Conservation (phyloP, 1,140 invertebrate genomes). For the Papilio polytes region DNA sequence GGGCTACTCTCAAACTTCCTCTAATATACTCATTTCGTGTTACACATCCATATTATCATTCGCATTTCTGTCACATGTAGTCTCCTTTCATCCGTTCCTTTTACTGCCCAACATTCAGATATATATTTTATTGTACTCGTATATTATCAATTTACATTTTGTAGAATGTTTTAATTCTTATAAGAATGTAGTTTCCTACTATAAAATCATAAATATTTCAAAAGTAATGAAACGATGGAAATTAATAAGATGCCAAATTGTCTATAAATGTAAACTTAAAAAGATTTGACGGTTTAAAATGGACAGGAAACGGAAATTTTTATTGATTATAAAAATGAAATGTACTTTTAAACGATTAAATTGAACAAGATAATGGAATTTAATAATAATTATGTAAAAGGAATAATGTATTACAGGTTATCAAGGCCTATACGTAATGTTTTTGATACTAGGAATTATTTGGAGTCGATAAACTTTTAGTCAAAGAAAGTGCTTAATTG, state of each 20-base stretch:
- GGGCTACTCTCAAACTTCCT: too few species aligned
- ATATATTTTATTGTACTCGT: too few species aligned
- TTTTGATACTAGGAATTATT: conserved; percentile 37
- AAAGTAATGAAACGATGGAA: background rate
- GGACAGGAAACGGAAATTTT: too few species aligned
- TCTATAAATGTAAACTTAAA: too few species aligned
- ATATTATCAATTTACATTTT: background rate
- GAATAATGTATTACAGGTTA: background rate
- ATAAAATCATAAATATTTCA: background rate
- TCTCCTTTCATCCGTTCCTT: too few species aligned
- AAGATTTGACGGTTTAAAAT: too few species aligned
- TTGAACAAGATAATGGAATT: background rate
- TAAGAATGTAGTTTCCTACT: background rate
- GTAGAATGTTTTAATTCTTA: background rate
- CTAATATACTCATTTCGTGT: too few species aligned
- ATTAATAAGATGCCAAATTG: background rate
- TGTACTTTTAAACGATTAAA: too few species aligned
- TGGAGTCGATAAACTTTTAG: background rate
- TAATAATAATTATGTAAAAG: background rate
- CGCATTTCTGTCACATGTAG: too few species aligned
- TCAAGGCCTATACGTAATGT: conserved; percentile 25
- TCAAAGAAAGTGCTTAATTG: conserved; percentile 4
- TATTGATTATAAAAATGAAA: too few species aligned
- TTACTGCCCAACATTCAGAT: too few species aligned
- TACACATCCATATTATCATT: too few species aligned